A percentile compares a stretch with the other conserved stretches of the same genome.
These are phyloP conservation scores for Diadophis punctatus DNA, from an alignment of 2,113 vertebrate species.

Conservation along the genomic window DNA sequence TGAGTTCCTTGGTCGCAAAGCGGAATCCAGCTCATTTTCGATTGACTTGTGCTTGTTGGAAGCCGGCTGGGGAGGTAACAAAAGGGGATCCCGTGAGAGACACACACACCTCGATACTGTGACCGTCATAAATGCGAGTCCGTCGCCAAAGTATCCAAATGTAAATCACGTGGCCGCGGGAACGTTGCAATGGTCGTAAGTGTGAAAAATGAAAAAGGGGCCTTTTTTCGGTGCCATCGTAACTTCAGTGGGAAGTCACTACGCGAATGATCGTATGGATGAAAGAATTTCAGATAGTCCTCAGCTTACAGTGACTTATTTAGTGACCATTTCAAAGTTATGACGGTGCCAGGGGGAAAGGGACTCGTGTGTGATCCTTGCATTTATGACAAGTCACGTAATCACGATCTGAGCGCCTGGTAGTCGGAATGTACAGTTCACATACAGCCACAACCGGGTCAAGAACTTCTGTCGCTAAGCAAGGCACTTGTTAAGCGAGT, in stretches of 20 bases:
- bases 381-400: not conserved
- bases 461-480: not conserved
- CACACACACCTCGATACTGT: too few relatives aligned
- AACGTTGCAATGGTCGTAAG: too few relatives aligned
- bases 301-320: not conserved
- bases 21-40: not conserved
- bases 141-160: too few relatives aligned
- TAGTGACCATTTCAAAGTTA: not conserved
- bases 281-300: too few relatives aligned
- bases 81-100: too few relatives aligned
- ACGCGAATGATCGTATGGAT: too few relatives aligned
- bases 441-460: too few relatives aligned
- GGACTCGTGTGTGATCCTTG: not conserved
- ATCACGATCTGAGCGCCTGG: not conserved
- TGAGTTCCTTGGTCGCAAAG: not conserved
- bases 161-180: too few relatives aligned
- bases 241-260: too few relatives aligned
- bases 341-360: accelerated
- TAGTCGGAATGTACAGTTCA: too few relatives aligned
- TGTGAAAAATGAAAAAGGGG: too few relatives aligned
- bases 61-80: not conserved
- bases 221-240: too few relatives aligned
- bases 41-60: not conserved
- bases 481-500: not conserved
- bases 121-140: not conserved